Percentiles rank a stretch among this genome's conserved stretches.
phyloP scores from a whole-genome alignment of 2,113 vertebrate genomes.

The Lampris incognitus region DNA sequence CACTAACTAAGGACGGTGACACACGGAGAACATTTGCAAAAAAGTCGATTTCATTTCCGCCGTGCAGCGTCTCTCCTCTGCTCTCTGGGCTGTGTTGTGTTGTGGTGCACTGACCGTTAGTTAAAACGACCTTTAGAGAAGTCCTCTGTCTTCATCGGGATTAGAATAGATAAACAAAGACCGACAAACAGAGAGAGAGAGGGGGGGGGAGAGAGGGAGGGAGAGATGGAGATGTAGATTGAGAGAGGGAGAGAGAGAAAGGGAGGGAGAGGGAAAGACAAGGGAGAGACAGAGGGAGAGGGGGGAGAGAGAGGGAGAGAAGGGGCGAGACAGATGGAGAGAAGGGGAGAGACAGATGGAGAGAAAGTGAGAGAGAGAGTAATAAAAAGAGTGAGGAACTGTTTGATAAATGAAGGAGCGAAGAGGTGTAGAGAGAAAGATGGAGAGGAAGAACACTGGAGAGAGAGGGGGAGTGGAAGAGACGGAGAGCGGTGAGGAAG shows the following conservation, averaged over 20 bases:
- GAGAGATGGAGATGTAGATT: background rate
- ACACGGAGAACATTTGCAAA: no score
- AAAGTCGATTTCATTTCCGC: no score
- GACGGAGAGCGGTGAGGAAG: background rate
- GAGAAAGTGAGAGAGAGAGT: no score
- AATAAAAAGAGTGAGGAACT: no score
- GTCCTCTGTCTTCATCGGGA: background rate
- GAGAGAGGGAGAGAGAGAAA: conserved; percentile 2
- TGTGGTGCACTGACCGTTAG: background rate
- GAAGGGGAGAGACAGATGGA: no score
- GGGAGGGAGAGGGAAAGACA: background rate
- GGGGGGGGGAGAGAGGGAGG: background rate
- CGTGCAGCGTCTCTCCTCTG: background rate
- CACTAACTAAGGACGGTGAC: no score
- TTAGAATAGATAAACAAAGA: background rate
- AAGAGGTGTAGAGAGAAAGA: no score
- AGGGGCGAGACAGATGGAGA: no score
- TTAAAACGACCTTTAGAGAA: background rate
- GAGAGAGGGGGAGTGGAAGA: conserved; percentile 5
- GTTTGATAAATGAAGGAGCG: no score
- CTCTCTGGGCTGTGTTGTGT: background rate
- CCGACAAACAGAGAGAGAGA: background rate
- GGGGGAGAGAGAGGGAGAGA: no score
- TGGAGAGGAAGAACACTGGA: no score
- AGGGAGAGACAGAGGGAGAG: conserved; percentile 24